A percentile compares a stretch with the other conserved stretches of the same genome.
Conservation (phyloP, 1,140 invertebrate genomes). For the Aphaenogaster ashmeadi region DNA sequence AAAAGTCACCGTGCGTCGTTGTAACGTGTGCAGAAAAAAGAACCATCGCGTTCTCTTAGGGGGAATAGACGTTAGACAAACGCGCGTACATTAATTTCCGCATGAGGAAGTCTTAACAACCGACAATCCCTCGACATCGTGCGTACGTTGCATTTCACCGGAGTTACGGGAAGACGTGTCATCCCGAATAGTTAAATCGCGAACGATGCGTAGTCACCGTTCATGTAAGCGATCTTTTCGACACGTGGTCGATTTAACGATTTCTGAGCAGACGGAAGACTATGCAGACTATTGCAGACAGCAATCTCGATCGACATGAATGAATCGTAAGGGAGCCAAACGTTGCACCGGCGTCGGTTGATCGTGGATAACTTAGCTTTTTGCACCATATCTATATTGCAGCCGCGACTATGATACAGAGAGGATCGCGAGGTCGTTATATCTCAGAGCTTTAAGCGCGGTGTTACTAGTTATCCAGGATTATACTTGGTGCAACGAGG, state of each 20-base stretch:
- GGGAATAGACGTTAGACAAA: constrained; percentile 41
- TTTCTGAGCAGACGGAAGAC: constrained; percentile 14
- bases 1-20: constrained; percentile 40
- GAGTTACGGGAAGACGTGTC: not conserved
- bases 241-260: constrained; percentile 13
- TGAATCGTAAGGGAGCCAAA: not conserved
- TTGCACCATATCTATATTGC: not conserved
- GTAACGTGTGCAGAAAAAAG: not conserved
- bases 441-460: not conserved
- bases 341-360: not conserved
- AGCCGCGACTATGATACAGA: not conserved
- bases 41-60: constrained; percentile 24
- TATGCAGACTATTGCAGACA: not conserved
- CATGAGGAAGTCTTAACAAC: not conserved
- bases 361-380: constrained; percentile 26
- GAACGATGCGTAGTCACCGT: constrained; percentile 13
- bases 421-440: not conserved
- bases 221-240: not conserved
- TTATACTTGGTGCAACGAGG: constrained; percentile 1
- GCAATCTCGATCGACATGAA: constrained; percentile 42
- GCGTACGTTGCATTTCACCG: constrained; percentile 24
- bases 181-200: constrained; percentile 12
- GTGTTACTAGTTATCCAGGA: constrained; percentile 3
- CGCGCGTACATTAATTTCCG: constrained; percentile 15
- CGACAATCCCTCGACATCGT: constrained; percentile 4